Evolutionary conservation across 1,140 invertebrate species (phyloP).

Genomic region (Cyphomyrmex costatus): DNA sequence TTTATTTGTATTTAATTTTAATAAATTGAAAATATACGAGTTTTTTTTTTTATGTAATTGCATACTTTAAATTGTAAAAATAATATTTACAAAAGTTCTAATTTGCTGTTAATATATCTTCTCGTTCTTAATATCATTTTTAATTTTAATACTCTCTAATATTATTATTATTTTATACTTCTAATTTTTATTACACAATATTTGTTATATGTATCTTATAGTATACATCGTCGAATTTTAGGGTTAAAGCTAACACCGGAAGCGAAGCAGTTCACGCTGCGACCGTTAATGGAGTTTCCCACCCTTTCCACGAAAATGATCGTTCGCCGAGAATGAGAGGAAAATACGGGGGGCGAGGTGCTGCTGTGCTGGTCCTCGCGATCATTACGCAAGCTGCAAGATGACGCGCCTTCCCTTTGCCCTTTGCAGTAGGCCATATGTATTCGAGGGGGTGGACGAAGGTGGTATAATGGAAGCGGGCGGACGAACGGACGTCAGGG

Average conservation of each 20-base stretch:
- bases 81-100: neutral
- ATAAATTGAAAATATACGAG: no score
- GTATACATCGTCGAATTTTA: neutral
- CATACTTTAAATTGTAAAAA: neutral
- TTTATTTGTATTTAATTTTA: no score
- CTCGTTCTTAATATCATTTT: no score
- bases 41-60: neutral
- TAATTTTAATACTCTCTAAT: neutral
- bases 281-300: constrained; percentile 63
- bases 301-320: constrained; percentile 42
- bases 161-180: neutral
- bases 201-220: neutral
- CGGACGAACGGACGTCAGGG: constrained; percentile 65
- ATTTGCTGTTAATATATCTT: neutral
- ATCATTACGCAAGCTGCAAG: constrained; percentile 80
- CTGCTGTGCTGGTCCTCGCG: constrained; percentile 48
- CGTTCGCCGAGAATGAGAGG: constrained; percentile 31
- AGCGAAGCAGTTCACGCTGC: constrained; percentile 32
- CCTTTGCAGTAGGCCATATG: constrained; percentile 77
- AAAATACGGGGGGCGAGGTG: constrained; percentile 35
- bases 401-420: constrained; percentile 74
- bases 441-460: constrained; percentile 81
- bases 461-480: constrained; percentile 80
- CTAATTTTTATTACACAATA: neutral
- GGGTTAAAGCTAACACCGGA: constrained; percentile 37